Evolutionary conservation across 2,113 vertebrate genomes (phyloP).

Genomic region (human): DNA sequence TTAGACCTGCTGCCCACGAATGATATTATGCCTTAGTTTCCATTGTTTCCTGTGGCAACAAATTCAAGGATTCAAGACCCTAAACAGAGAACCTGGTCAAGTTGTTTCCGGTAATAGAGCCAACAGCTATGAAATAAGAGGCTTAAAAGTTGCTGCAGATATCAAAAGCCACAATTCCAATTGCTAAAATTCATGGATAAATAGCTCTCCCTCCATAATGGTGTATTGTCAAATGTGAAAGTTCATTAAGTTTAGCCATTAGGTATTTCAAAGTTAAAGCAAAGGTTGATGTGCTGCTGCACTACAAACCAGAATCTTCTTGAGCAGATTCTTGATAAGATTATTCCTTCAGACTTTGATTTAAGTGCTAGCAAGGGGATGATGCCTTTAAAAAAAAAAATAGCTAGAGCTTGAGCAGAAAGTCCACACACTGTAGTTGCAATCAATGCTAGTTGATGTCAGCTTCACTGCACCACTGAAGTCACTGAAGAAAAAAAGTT

Average conservation of each 20-base stretch:
- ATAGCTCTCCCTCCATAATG: not conserved
- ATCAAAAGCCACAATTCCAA: constrained; percentile 13
- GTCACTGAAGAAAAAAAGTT: not conserved
- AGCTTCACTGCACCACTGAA: not conserved
- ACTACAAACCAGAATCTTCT: not conserved
- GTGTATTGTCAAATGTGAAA: constrained; percentile 51
- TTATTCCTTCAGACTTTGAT: not conserved
- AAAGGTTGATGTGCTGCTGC: not conserved
- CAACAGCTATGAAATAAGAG: not conserved
- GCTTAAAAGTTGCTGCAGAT: not conserved
- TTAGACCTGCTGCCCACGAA: not conserved
- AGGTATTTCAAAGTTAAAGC: constrained; percentile 34
- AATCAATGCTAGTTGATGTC: not conserved
- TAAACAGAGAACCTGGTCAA: not conserved
- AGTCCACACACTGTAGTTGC: not conserved
- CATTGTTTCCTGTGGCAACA: not conserved
- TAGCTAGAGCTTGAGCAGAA: not conserved
- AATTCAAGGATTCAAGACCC: constrained; percentile 2
- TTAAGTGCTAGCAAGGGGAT: not conserved
- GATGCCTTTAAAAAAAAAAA: not conserved
- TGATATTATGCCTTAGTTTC: not conserved
- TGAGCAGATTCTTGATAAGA: not conserved
- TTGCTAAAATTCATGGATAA: not conserved
- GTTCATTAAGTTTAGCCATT: not conserved
- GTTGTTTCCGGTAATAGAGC: not conserved